Base-by-base conservation (phyloP, 1,140 invertebrate genomes). In the Batillaria attramentaria region DNA sequence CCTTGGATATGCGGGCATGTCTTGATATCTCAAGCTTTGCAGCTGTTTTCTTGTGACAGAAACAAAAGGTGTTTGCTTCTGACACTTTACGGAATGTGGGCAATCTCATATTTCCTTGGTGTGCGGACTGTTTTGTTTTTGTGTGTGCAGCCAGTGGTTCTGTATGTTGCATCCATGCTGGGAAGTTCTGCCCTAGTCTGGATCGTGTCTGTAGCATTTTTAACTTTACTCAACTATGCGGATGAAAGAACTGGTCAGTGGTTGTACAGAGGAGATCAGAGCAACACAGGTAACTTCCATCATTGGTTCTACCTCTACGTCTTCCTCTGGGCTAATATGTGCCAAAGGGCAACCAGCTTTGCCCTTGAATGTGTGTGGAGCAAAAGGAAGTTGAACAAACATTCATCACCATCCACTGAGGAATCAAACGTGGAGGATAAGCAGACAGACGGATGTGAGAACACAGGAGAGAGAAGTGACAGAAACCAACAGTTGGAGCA, bases 1-100 rank as follows among this genome's bases (percentile, higher is more conserved):
- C 87, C 86, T 16, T 86, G 83, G 83, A 81, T 84, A 74, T 37
- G 81, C 28, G 85, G 83, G 24, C 84, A 86, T 54, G 42, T 84
- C n/a, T 33, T 81, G 3, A n/a, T 87, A n/a, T 80, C 84, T 31
- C 82, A 74, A 83, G 1, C 3, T 18, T 43, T 81, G 16, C 20
- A 54, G 13, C 33, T 77, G 2, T 20, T 18, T 41, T 24, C 65
- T 24, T 13, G 76, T 41, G 31, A 2, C 43, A 28, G 43, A 72
- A 68, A 73, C 39, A 33, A 35, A 41, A n/a, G 31, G 24, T 57
- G 2, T n/a, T 20, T 78, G 66, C 54, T 80, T 10, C 68, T 78
- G 39, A 57, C 83, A 54, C 1, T 78, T 35, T 85, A 74, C 43
- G 81, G 84, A 0, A 18, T 84, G 33, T 28, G 72, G 0, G 66